phyloP scores from a whole-genome alignment of 2,113 vertebrate genomes.

The Pygoscelis antarcticus region DNA sequence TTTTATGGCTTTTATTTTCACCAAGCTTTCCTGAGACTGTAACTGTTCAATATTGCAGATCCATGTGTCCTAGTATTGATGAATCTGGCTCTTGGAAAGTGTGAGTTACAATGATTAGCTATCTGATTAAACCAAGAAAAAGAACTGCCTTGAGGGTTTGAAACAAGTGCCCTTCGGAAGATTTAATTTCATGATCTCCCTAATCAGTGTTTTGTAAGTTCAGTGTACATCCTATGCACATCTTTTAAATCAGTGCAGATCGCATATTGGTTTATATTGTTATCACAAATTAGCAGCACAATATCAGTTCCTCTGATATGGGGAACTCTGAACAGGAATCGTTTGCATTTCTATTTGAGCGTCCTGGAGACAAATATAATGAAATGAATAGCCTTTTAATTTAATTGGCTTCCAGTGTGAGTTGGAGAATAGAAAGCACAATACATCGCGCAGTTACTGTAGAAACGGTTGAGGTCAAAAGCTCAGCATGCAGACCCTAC shows the following conservation, averaged over 20 bases:
- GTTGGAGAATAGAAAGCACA: conserved; percentile 66
- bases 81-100: neutral
- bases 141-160: neutral
- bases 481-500: neutral
- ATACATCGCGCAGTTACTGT: conserved; percentile 55
- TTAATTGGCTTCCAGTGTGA: conserved; percentile 75
- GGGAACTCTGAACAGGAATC: conserved; percentile 57
- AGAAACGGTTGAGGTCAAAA: conserved; percentile 65
- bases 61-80: neutral
- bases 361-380: conserved; percentile 67
- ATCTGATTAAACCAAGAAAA: conserved; percentile 41
- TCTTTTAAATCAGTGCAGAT: conserved; percentile 19
- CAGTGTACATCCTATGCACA: neutral
- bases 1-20: neutral
- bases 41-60: neutral
- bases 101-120: neutral
- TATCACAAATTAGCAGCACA: conserved; percentile 42
- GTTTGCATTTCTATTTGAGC: conserved; percentile 70
- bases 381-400: conserved; percentile 78
- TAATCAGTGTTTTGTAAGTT: conserved; percentile 20
- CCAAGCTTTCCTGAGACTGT: neutral
- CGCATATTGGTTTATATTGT: neutral
- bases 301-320: conserved; percentile 44
- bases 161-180: neutral
- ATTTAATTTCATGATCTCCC: conserved; percentile 29